A percentile compares a stretch with the other conserved stretches of the same genome.
These are phyloP conservation scores for Timema cristinae DNA, from an alignment of 2,888 invertebrate genomes.

Conservation along the genomic window DNA sequence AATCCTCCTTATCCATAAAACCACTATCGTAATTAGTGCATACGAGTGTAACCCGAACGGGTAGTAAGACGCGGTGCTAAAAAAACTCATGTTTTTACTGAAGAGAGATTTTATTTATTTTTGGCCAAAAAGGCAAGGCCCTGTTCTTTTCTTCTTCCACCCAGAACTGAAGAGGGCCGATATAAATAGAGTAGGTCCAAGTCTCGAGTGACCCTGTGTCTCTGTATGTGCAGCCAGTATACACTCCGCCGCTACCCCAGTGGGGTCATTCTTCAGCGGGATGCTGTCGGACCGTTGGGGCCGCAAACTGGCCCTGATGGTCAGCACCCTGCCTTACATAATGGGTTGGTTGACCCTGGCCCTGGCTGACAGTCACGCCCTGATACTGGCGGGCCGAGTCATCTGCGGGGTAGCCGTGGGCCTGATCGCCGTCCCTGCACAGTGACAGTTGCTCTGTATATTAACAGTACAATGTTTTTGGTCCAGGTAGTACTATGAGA, in stretches of 20 bases:
- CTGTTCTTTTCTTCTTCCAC: no score
- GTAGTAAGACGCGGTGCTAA: no score
- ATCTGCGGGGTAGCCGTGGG: conserved; percentile 71
- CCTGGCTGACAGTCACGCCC: conserved; percentile 20
- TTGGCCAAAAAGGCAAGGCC: no score
- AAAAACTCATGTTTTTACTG: no score
- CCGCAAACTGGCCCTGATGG: conserved; percentile 60
- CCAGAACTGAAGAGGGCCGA: no score
- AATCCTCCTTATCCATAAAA: no score
- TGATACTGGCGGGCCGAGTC: conserved; percentile 56
- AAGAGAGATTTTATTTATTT: no score
- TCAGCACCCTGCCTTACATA: conserved; percentile 54
- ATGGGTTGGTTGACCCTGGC: conserved; percentile 26
- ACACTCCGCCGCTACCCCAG: conserved; percentile 71
- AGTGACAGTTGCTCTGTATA: background rate
- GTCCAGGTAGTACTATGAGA: no score
- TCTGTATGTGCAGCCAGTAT: conserved; percentile 59
- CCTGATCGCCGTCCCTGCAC: conserved; percentile 60
- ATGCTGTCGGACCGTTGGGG: conserved; percentile 67
- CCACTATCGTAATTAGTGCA: no score
- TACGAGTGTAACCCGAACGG: no score
- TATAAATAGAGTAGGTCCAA: background rate
- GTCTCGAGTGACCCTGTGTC: background rate
- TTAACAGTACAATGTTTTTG: no score
- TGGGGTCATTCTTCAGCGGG: conserved; percentile 68